These are phyloP conservation scores for Falco cherrug DNA, from an alignment of 2,797 vertebrate species.

Conservation along the genomic window DNA sequence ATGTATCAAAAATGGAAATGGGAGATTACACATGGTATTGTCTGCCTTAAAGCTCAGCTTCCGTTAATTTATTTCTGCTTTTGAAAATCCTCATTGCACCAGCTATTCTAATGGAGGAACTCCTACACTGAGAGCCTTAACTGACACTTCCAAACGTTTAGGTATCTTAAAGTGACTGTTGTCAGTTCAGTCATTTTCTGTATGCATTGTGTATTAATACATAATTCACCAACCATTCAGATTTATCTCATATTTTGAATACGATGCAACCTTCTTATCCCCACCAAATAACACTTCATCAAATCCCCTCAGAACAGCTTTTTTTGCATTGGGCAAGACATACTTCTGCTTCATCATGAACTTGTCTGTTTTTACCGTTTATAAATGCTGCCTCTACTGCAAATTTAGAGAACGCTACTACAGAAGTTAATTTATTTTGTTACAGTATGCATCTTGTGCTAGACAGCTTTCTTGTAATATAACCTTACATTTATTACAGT, in stretches of 20 bases:
- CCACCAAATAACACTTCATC: neutral
- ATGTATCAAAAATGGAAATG: neutral
- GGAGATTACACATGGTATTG: neutral
- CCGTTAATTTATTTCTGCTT: neutral
- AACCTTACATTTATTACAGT: neutral
- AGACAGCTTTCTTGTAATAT: neutral
- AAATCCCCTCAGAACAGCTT: neutral
- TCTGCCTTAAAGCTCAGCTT: neutral
- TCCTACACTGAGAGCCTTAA: neutral
- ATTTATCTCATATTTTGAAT: neutral
- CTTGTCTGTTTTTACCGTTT: neutral
- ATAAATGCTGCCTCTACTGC: neutral
- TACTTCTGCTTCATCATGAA: neutral
- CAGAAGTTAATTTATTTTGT: neutral
- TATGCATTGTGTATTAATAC: neutral
- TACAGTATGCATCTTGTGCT: neutral
- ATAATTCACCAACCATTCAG: neutral
- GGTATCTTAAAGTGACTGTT: neutral
- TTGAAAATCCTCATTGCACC: neutral
- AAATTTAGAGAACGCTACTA: neutral
- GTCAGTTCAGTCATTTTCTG: neutral
- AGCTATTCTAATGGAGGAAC: neutral
- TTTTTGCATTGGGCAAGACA: neutral
- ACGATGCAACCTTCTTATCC: neutral
- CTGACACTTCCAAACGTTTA: neutral